phyloP scores from a whole-genome alignment of 2,797 vertebrate species.

The Petrocephalus schoutedeni region DNA sequence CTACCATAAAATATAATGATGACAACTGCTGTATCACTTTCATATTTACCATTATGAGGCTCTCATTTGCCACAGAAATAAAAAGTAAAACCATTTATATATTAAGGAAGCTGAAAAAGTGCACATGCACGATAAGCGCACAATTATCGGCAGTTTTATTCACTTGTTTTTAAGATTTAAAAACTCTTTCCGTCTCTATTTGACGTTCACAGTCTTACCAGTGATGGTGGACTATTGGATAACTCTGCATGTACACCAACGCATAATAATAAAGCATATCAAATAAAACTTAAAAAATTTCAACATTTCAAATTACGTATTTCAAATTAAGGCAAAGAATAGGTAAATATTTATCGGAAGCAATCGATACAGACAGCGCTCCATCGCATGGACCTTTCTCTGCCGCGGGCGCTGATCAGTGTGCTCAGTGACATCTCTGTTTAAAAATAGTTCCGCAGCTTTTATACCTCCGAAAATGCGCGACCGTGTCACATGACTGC shows the following conservation, averaged over 20 bases:
- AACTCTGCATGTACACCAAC: background rate
- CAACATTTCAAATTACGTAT: background rate
- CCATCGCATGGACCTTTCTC: background rate
- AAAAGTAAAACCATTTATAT: background rate
- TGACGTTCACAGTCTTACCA: background rate
- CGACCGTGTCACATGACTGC: slow-evolving; percentile 59
- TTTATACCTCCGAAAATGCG: slow-evolving; percentile 61
- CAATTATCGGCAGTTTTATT: background rate
- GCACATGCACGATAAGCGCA: background rate
- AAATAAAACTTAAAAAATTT: background rate
- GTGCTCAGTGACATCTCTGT: slow-evolving; percentile 19
- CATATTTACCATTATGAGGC: background rate
- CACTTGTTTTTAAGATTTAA: background rate
- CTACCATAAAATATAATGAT: background rate
- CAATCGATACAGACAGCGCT: background rate
- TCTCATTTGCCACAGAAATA: background rate
- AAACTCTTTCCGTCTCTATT: too few relatives aligned
- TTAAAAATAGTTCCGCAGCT: slow-evolving; percentile 58
- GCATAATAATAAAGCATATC: background rate
- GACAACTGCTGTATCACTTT: background rate
- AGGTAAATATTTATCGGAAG: background rate
- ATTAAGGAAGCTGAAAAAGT: background rate
- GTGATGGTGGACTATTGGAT: background rate
- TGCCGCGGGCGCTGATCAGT: background rate
- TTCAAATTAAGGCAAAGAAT: background rate